Conservation (phyloP, 2,797 vertebrate species). For the Otus scops region DNA sequence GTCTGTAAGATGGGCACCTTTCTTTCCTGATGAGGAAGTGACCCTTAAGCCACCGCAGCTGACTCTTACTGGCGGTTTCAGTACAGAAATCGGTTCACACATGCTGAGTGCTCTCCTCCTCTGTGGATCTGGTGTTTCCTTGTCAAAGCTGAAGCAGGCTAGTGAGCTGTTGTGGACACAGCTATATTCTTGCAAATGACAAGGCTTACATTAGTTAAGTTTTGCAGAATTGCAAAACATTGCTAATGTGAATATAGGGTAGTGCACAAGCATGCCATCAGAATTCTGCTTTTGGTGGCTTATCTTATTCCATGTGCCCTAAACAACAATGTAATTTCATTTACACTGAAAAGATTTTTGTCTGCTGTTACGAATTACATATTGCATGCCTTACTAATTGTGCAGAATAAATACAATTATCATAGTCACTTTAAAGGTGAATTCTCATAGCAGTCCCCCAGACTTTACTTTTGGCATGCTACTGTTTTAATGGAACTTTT, state of each 20-base stretch:
- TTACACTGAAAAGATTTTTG: background rate
- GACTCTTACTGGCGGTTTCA: background rate
- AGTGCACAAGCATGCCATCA: background rate
- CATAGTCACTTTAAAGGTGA: background rate
- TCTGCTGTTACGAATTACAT: background rate
- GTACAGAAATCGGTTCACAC: background rate
- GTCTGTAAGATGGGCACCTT: background rate
- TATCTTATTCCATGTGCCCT: background rate
- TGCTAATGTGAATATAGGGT: background rate
- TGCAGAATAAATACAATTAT: background rate
- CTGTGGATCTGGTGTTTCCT: background rate
- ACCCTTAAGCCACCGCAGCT: background rate
- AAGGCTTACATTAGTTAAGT: background rate
- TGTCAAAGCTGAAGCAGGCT: background rate
- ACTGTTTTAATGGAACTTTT: background rate
- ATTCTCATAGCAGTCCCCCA: background rate
- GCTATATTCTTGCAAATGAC: background rate
- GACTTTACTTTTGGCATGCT: background rate
- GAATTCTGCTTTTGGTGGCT: background rate
- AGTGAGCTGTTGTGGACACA: background rate
- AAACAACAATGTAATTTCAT: background rate
- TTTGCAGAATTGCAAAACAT: background rate
- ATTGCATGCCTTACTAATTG: background rate
- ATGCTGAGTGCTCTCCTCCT: accelerated
- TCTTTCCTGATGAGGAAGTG: background rate